These are phyloP conservation scores for Schizotus pectinicornis DNA, from an alignment of 2,888 invertebrate genomes.

Conservation along the genomic window DNA sequence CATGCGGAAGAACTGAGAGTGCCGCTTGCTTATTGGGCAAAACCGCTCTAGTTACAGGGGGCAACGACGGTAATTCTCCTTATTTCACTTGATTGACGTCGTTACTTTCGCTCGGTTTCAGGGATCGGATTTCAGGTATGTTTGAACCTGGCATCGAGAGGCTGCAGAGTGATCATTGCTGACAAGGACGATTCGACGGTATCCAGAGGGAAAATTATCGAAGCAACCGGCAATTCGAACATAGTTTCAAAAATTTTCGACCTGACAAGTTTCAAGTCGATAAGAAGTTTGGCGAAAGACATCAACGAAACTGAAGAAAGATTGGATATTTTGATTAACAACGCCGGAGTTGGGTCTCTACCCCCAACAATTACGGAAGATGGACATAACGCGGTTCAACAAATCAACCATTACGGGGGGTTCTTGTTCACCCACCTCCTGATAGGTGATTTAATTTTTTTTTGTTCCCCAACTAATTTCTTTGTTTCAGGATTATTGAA, in stretches of 20 bases:
- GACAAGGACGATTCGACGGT: slow-evolving; percentile 75
- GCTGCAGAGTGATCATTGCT: slow-evolving; percentile 84
- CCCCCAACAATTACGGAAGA: slow-evolving; percentile 74
- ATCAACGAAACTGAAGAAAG: slow-evolving; percentile 74
- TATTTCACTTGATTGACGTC: background rate
- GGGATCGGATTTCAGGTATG: too few species aligned
- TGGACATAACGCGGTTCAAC: slow-evolving; percentile 87
- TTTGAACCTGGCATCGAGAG: slow-evolving; percentile 67
- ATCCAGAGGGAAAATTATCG: slow-evolving; percentile 76
- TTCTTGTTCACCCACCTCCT: slow-evolving; percentile 83
- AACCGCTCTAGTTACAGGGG: too few species aligned
- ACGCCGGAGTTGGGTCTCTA: slow-evolving; percentile 83
- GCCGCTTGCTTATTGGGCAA: too few species aligned
- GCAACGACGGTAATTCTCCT: too few species aligned
- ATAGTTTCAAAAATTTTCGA: slow-evolving; percentile 77
- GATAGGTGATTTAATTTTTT: too few species aligned
- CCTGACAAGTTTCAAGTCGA: slow-evolving; percentile 76
- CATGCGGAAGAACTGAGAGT: too few species aligned
- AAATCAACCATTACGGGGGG: slow-evolving; percentile 92
- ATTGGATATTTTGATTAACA: slow-evolving; percentile 84
- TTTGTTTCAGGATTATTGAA: slow-evolving; percentile 70
- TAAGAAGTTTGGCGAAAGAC: slow-evolving; percentile 83
- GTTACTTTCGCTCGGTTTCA: background rate
- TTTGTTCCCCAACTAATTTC: too few species aligned
- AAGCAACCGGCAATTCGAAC: slow-evolving; percentile 72